A percentile compares a stretch with the other conserved stretches of the same genome.
Evolutionary conservation across 2,888 invertebrate species (phyloP).

Genomic region (Ophion obscuratus): DNA sequence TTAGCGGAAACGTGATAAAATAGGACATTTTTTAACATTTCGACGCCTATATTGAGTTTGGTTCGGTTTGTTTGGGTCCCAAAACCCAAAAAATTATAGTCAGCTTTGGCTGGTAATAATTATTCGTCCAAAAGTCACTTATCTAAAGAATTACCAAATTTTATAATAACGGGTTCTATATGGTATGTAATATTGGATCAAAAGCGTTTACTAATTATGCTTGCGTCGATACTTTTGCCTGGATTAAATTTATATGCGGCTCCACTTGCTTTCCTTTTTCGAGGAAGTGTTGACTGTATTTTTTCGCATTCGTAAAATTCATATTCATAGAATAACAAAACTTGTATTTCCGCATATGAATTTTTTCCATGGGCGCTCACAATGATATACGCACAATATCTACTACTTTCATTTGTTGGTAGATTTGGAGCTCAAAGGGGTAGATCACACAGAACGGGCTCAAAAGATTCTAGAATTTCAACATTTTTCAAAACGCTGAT

Average conservation of each 20-base stretch:
- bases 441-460: neutral
- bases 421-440: neutral
- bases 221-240: conserved; percentile 36
- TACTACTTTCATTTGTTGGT: neutral
- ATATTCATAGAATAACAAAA: neutral
- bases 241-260: conserved; percentile 1
- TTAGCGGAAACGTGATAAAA: too few species aligned
- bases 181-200: neutral
- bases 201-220: conserved; percentile 19
- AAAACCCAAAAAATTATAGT: too few species aligned
- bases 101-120: too few species aligned
- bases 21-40: too few species aligned
- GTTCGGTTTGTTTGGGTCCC: too few species aligned
- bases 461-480: neutral
- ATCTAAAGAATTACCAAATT: neutral
- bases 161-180: conserved; percentile 21
- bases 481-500: neutral
- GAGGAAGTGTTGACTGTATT: neutral
- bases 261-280: neutral
- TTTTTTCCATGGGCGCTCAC: conserved; percentile 13
- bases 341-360: neutral
- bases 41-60: too few species aligned
- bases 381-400: conserved; percentile 2
- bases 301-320: neutral
- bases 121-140: too few species aligned